phyloP scores from a whole-genome alignment of 2,888 invertebrate species.

The Lamellibrachia satsuma region DNA sequence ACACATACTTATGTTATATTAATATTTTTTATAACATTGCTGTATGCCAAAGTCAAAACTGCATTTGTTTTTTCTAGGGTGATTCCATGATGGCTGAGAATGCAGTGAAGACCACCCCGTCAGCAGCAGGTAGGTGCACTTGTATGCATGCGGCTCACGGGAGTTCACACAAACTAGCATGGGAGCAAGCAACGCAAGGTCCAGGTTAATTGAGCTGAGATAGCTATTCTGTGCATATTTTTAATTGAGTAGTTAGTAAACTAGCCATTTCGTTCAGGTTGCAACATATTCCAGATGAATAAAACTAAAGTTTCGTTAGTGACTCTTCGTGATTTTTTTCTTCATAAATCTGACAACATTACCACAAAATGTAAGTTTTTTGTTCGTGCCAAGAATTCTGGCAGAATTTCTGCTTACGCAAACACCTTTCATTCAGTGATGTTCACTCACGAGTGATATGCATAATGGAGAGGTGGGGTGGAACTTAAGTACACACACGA shows the following conservation, averaged over 20 bases:
- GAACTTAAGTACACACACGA: neutral
- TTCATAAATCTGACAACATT: no score
- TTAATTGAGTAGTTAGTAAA: no score
- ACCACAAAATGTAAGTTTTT: neutral
- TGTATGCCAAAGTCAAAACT: neutral
- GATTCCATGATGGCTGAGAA: slow-evolving; percentile 12
- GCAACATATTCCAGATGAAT: no score
- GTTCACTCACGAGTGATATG: neutral
- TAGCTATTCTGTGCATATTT: no score
- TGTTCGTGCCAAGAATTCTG: no score
- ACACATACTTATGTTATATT: no score
- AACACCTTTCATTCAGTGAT: neutral
- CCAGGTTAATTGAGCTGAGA: no score
- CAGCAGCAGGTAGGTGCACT: neutral
- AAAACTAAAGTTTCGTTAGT: no score
- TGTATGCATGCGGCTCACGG: neutral
- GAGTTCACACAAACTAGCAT: neutral
- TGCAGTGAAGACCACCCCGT: neutral
- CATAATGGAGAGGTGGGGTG: neutral
- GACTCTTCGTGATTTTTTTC: no score
- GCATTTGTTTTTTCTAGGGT: neutral
- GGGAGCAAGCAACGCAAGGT: no score
- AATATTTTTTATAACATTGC: neutral
- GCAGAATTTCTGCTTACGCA: no score
- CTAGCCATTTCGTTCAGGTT: no score